Conservation (phyloP, 2,113 vertebrate genomes). For the Siniperca chuatsi region DNA sequence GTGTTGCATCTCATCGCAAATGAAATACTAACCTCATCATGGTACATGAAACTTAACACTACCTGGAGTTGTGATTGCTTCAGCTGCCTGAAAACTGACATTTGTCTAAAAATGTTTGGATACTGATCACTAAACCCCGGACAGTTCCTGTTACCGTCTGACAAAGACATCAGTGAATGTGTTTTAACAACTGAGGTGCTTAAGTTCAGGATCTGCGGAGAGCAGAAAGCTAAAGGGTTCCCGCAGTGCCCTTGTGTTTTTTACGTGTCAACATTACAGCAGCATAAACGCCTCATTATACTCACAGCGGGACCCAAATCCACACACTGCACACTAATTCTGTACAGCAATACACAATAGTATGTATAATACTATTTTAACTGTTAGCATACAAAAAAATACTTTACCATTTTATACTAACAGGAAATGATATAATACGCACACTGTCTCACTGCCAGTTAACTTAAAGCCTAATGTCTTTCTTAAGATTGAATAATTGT, state of each 20-base stretch:
- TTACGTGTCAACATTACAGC: not conserved
- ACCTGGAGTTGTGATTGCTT: not conserved
- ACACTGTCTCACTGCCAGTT: not conserved
- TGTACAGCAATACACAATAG: not conserved
- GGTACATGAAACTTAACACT: not conserved
- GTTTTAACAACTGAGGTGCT: not conserved
- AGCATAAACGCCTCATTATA: not conserved
- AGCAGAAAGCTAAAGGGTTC: not conserved
- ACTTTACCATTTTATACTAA: not conserved
- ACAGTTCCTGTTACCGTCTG: not conserved
- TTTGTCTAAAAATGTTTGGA: too few species aligned
- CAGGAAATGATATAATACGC: not conserved
- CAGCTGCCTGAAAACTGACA: not conserved
- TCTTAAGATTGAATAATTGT: not conserved
- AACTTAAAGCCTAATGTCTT: not conserved
- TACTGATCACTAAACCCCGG: not conserved
- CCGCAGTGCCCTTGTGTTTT: not conserved
- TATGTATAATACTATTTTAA: not conserved
- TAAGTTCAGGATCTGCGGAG: not conserved
- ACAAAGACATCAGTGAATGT: not conserved
- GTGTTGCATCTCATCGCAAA: constrained; percentile 2
- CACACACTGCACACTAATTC: not conserved
- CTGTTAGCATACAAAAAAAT: not conserved
- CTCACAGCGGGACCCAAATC: not conserved
- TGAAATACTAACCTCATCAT: not conserved